Evolutionary conservation across 2,113 vertebrate species (phyloP).

Genomic region (Triplophysa tibetana): DNA sequence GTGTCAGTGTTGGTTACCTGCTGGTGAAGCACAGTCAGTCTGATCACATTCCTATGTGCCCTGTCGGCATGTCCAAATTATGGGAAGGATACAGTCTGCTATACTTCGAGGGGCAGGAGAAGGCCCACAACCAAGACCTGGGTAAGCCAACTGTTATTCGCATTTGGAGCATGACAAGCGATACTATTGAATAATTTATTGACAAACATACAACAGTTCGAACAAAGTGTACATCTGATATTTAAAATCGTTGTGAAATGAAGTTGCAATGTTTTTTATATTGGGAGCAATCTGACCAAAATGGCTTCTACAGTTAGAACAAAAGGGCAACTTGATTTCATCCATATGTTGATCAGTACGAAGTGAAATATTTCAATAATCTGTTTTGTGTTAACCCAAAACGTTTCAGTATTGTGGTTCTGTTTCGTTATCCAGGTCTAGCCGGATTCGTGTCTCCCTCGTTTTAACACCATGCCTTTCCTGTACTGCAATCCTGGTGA

Average conservation of each 20-base stretch:
- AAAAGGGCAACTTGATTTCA: too few relatives aligned
- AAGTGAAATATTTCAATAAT: not conserved
- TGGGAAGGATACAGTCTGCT: conserved; percentile 97
- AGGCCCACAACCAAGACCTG: conserved; percentile 97
- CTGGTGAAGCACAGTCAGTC: conserved; percentile 98
- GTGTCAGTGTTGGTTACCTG: conserved; percentile 91
- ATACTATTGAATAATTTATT: too few relatives aligned
- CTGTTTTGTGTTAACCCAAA: not conserved
- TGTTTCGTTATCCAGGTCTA: conserved; percentile 73
- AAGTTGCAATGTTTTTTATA: too few relatives aligned
- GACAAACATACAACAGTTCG: too few relatives aligned
- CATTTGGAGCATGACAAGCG: too few relatives aligned
- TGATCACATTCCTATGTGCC: conserved; percentile 90
- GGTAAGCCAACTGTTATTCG: conserved; percentile 73
- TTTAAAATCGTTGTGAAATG: too few relatives aligned
- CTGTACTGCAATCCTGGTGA: conserved; percentile 97
- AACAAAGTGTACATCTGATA: too few relatives aligned
- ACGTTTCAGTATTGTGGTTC: not conserved
- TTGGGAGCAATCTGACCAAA: too few relatives aligned
- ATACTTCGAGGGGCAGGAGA: conserved; percentile 96
- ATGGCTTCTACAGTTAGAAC: too few relatives aligned
- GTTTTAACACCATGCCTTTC: conserved; percentile 97
- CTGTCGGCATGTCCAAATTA: conserved; percentile 89
- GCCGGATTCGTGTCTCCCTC: conserved; percentile 92
- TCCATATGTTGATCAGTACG: too few relatives aligned